These are phyloP conservation scores for Teleogryllus oceanicus DNA, from an alignment of 2,888 invertebrate species.

Conservation along the genomic window DNA sequence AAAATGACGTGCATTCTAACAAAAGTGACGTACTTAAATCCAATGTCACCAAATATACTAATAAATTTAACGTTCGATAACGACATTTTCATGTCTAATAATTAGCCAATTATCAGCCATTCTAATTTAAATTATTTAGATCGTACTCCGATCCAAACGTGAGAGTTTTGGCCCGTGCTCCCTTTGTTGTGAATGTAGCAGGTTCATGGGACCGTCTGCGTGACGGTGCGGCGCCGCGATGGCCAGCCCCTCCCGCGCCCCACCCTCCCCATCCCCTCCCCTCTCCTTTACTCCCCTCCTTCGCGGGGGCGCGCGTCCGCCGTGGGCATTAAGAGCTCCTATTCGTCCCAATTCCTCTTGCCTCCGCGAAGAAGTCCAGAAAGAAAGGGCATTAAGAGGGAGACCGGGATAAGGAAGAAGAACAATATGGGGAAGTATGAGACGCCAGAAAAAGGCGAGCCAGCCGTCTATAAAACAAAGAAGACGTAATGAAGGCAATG, in stretches of 20 bases:
- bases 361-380: slow-evolving; percentile 12
- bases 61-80: too few species aligned
- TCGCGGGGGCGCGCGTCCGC: not conserved
- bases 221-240: not conserved
- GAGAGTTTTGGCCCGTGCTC: too few species aligned
- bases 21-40: too few species aligned
- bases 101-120: too few species aligned
- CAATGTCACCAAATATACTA: too few species aligned
- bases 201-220: not conserved
- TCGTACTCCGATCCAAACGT: too few species aligned
- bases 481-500: slow-evolving; percentile 18
- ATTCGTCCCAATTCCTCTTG: slow-evolving; percentile 18
- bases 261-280: not conserved
- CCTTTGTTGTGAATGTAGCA: too few species aligned
- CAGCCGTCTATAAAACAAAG: slow-evolving; percentile 18
- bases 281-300: not conserved
- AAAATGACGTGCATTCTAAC: too few species aligned
- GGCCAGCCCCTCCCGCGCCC: not conserved
- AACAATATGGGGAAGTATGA: slow-evolving; percentile 6
- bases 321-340: slow-evolving; percentile 4
- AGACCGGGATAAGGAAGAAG: slow-evolving; percentile 4
- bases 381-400: slow-evolving; percentile 18
- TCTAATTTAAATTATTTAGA: too few species aligned
- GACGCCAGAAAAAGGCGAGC: slow-evolving; percentile 18
- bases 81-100: too few species aligned